A percentile compares a stretch with the other conserved stretches of the same genome.
Conservation (phyloP, 2,888 invertebrate species). For the Chymomyza fuscimana region DNA sequence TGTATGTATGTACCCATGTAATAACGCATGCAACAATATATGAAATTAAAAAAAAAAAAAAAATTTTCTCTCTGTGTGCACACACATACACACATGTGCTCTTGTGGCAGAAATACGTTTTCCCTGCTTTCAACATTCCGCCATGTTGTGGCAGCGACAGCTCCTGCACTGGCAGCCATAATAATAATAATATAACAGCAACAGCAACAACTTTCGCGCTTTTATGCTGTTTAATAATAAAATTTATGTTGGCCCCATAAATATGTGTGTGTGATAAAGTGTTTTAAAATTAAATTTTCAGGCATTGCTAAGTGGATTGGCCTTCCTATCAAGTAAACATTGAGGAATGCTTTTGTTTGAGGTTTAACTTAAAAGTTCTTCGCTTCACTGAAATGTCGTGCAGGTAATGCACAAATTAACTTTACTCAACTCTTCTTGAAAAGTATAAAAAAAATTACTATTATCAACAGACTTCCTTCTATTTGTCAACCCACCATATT, state of each 20-base stretch:
- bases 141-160: neutral
- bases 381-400: neutral
- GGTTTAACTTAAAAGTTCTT: neutral
- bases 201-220: neutral
- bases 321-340: conserved; percentile 32
- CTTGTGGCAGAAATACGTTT: too few relatives aligned
- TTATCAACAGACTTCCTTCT: neutral
- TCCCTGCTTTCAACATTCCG: neutral
- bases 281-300: conserved; percentile 42
- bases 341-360: neutral
- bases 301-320: conserved; percentile 35
- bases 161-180: neutral
- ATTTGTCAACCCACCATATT: neutral
- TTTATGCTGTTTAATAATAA: conserved; percentile 19
- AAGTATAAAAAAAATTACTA: neutral
- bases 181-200: conserved; percentile 15
- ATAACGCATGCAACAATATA: too few relatives aligned
- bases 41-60: too few relatives aligned
- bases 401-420: neutral
- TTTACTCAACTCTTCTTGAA: neutral
- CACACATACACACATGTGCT: too few relatives aligned
- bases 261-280: conserved; percentile 19
- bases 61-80: too few relatives aligned
- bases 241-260: conserved; percentile 12
- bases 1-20: too few relatives aligned